Conservation (phyloP, 2,797 vertebrate species). For the Chelonia mydas region DNA sequence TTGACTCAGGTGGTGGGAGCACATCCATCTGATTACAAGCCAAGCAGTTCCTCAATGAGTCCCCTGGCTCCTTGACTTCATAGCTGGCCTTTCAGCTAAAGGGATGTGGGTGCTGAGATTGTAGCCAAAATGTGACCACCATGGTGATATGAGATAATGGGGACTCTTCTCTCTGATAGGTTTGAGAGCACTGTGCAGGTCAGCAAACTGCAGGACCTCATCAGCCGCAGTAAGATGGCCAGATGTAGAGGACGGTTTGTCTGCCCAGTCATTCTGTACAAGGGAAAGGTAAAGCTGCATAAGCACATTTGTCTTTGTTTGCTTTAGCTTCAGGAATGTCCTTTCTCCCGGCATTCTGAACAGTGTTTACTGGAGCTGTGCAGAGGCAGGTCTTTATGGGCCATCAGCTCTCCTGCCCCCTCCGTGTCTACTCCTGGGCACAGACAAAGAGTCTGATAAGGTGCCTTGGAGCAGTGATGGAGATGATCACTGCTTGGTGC, state of each 20-base stretch:
- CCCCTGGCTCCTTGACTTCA: background rate
- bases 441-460: background rate
- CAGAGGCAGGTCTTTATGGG: fast-evolving
- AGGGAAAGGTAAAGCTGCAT: constrained; percentile 90
- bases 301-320: background rate
- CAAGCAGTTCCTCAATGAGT: background rate
- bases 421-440: background rate
- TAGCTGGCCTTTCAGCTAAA: background rate
- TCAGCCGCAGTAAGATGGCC: constrained; percentile 95
- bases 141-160: fast-evolving
- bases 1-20: background rate
- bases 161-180: constrained; percentile 74
- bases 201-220: constrained; percentile 93
- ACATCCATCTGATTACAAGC: fast-evolving
- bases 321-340: background rate
- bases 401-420: background rate
- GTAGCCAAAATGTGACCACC: background rate
- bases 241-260: constrained; percentile 96
- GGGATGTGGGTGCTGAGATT: background rate
- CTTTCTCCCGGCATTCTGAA: background rate
- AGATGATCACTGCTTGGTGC: background rate
- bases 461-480: background rate
- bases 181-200: constrained; percentile 93
- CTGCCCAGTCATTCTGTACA: constrained; percentile 97
- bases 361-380: background rate